Evolutionary conservation across 2,888 invertebrate genomes (phyloP).

Genomic region (Cantharis nigra): DNA sequence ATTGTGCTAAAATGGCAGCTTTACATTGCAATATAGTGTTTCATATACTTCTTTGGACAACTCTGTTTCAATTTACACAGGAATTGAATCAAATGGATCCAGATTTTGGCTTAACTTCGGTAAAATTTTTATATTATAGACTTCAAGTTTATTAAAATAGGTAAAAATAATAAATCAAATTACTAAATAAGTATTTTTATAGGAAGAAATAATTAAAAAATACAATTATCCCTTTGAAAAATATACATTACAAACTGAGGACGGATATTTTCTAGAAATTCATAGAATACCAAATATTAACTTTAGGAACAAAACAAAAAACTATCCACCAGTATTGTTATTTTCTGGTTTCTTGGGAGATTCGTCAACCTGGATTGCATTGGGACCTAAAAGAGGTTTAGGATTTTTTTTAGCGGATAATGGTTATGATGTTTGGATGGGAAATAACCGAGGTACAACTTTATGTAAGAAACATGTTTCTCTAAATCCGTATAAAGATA

Average conservation of each 20-base stretch:
- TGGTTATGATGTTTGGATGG: background rate
- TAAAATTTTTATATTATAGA: background rate
- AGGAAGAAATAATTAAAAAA: constrained; percentile 52
- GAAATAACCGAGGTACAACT: background rate
- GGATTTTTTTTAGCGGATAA: background rate
- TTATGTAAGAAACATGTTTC: background rate
- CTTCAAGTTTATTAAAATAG: background rate
- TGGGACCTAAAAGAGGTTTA: background rate
- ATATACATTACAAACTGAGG: constrained; percentile 54
- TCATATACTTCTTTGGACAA: background rate
- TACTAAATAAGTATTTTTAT: background rate
- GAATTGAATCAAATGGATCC: background rate
- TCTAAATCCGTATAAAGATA: background rate
- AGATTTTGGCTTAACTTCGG: background rate
- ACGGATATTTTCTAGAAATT: constrained; percentile 55
- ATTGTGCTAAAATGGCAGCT: background rate
- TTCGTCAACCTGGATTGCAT: background rate
- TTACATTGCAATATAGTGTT: background rate
- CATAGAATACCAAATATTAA: constrained; percentile 48
- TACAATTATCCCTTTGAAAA: constrained; percentile 54
- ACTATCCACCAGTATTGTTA: background rate
- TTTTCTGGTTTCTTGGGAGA: background rate
- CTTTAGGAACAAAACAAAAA: constrained; percentile 20
- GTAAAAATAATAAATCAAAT: background rate
- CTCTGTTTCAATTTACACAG: background rate